These are phyloP conservation scores for Zaprionus lachaisei DNA, from an alignment of 1,140 invertebrate species.

Conservation along the genomic window DNA sequence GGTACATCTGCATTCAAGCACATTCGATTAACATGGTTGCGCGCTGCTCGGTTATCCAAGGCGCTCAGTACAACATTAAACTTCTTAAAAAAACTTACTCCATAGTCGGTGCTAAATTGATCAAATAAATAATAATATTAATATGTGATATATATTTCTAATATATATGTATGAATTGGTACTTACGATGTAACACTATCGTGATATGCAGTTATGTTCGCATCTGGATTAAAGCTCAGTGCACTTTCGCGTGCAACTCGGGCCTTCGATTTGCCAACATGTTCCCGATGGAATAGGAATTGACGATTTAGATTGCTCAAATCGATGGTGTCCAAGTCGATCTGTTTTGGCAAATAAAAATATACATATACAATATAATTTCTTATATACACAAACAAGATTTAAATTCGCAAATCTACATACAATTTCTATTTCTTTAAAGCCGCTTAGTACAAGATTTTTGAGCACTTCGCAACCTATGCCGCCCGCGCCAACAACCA, in stretches of 20 bases:
- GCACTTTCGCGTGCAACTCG: conserved; percentile 95
- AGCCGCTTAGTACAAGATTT: conserved; percentile 97
- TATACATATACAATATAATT: conserved; percentile 7
- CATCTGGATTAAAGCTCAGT: conserved; percentile 94
- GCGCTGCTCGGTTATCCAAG: conserved; percentile 97
- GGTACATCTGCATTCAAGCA: conserved; percentile 97
- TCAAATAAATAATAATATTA: conserved; percentile 71
- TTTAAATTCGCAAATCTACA: conserved; percentile 79
- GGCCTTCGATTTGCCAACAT: conserved; percentile 98
- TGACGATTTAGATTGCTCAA: conserved; percentile 99
- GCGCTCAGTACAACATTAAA: conserved; percentile 98
- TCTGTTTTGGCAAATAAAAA: conserved; percentile 87
- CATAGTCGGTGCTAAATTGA: conserved; percentile 92
- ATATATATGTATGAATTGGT: too few species aligned
- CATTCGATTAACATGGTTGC: conserved; percentile 99
- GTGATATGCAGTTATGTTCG: conserved; percentile 95
- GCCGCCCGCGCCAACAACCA: conserved; percentile 99
- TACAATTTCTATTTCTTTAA: conserved; percentile 97
- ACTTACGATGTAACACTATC: conserved; percentile 95
- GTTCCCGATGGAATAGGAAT: conserved; percentile 98
- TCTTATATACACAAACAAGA: conserved; percentile 19
- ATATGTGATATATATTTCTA: not conserved
- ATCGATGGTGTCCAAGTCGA: conserved; percentile 99
- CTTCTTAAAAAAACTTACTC: conserved; percentile 95
- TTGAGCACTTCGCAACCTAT: conserved; percentile 99